These are phyloP conservation scores for Seira sanloemensis DNA, from an alignment of 2,888 invertebrate species.

Conservation along the genomic window DNA sequence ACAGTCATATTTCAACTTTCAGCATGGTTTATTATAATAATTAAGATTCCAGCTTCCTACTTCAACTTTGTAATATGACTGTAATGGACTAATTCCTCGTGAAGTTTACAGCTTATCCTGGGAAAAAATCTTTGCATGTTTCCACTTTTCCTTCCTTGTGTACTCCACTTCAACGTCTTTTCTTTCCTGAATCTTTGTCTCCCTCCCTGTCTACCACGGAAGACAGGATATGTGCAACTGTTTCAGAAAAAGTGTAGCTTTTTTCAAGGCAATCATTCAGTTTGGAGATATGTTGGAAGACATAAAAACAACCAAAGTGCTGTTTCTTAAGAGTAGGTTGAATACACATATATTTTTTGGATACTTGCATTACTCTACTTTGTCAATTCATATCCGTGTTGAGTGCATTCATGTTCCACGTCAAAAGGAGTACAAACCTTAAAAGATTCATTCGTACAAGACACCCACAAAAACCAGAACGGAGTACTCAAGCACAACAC, in stretches of 20 bases:
- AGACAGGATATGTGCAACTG: not conserved
- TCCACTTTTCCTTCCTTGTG: not conserved
- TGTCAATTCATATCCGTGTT: not conserved
- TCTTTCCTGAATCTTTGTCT: not conserved
- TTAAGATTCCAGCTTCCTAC: conserved; percentile 41
- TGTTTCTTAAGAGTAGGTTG: not conserved
- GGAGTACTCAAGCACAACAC: not conserved
- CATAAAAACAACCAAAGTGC: not conserved
- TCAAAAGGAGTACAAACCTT: not conserved
- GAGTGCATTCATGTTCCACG: too few species aligned
- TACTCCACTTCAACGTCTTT: not conserved
- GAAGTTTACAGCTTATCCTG: not conserved
- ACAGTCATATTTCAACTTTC: not conserved
- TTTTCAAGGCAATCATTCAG: not conserved
- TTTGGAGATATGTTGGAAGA: not conserved
- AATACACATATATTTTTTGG: not conserved
- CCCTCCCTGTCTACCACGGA: not conserved
- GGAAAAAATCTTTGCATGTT: not conserved
- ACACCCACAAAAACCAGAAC: not conserved
- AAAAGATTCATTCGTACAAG: not conserved
- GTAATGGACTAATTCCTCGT: not conserved
- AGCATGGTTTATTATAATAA: conserved; percentile 28
- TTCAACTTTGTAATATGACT: not conserved
- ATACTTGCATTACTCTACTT: not conserved
- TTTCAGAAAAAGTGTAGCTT: not conserved